Percentiles rank a stretch among this genome's conserved stretches.
Evolutionary conservation across 2,888 invertebrate genomes (phyloP).

Genomic region (Panopea generosa): DNA sequence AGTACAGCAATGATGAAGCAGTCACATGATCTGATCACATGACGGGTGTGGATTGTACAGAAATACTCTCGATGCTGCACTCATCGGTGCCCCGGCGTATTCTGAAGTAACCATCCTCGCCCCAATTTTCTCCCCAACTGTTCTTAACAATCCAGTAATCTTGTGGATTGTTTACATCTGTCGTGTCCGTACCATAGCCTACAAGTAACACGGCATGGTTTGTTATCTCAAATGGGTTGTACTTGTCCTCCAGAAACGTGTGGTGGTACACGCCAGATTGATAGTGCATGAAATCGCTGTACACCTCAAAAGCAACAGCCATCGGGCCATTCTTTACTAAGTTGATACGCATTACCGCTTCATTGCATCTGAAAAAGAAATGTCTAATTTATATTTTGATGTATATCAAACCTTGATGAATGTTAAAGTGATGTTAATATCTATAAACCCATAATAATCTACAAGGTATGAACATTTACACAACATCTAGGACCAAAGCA

Average conservation of each 20-base stretch:
- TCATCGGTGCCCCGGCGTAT: constrained; percentile 84
- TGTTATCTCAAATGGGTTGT: constrained; percentile 86
- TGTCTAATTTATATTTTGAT: not conserved
- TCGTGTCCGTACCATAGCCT: constrained; percentile 85
- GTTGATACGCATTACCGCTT: constrained; percentile 85
- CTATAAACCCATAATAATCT: no score
- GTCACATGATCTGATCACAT: constrained; percentile 52
- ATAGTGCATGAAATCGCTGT: constrained; percentile 84
- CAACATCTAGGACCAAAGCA: no score
- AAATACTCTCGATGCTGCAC: constrained; percentile 84
- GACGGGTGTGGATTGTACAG: constrained; percentile 81
- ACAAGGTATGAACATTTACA: no score
- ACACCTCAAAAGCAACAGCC: constrained; percentile 86
- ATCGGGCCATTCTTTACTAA: constrained; percentile 86
- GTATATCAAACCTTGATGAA: no score
- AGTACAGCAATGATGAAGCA: no score
- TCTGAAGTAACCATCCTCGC: constrained; percentile 84
- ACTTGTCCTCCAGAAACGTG: constrained; percentile 80
- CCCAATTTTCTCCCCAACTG: constrained; percentile 84
- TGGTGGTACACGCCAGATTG: constrained; percentile 86
- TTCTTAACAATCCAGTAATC: constrained; percentile 85
- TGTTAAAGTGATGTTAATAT: no score
- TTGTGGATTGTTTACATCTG: constrained; percentile 70
- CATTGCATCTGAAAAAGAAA: constrained; percentile 84
- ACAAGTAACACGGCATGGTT: constrained; percentile 86